Conservation (phyloP, 2,113 vertebrate genomes). For the Oreochromis niloticus region DNA sequence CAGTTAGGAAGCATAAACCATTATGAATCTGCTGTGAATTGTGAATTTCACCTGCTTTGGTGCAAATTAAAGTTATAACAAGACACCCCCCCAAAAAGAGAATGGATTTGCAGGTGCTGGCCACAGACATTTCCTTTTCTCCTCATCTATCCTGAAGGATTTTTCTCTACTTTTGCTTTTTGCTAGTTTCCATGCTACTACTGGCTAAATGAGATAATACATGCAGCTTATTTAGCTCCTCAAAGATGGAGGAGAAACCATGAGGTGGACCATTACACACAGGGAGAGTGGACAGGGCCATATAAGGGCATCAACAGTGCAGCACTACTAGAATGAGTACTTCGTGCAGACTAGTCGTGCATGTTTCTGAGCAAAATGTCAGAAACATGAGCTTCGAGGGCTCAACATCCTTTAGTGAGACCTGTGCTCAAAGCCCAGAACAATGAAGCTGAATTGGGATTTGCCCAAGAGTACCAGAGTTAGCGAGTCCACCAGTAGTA, state of each 20-base stretch:
- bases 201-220: not conserved
- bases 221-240: not conserved
- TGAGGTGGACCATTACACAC: not conserved
- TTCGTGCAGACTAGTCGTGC: fast-evolving
- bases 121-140: not conserved
- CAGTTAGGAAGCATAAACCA: not conserved
- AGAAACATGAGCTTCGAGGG: not conserved
- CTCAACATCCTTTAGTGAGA: not conserved
- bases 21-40: not conserved
- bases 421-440: not conserved
- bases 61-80: not conserved
- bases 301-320: not conserved
- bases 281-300: not conserved
- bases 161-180: not conserved
- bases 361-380: not conserved
- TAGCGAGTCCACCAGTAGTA: not conserved
- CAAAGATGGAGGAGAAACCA: not conserved
- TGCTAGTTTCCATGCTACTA: not conserved
- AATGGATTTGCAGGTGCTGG: not conserved
- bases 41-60: not conserved
- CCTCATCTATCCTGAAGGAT: fast-evolving
- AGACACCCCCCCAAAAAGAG: not conserved
- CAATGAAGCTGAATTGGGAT: not conserved
- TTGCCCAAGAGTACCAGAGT: not conserved
- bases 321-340: not conserved